Evolutionary conservation across 2,797 vertebrate species (phyloP).

Genomic region (Pagetopsis macropterus): DNA sequence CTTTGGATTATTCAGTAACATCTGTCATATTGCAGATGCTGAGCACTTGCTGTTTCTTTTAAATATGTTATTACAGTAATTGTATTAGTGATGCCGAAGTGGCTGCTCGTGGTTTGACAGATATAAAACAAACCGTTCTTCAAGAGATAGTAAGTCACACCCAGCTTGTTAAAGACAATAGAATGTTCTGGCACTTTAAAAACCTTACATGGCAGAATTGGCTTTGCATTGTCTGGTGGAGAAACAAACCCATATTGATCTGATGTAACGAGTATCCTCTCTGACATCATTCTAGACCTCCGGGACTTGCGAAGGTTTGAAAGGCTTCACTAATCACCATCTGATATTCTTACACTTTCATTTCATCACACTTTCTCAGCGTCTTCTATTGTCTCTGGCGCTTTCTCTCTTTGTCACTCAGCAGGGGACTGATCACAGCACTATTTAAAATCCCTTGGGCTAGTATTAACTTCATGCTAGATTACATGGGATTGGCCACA

Average conservation of each 20-base stretch:
- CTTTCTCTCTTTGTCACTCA: background rate
- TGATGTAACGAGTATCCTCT: slow-evolving; percentile 46
- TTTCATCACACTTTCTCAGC: background rate
- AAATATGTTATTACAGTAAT: slow-evolving; percentile 14
- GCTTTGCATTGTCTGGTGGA: slow-evolving; percentile 26
- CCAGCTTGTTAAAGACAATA: background rate
- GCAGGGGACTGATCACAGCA: slow-evolving; percentile 26
- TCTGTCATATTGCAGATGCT: slow-evolving; percentile 41
- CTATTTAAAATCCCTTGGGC: slow-evolving; percentile 21
- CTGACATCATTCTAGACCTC: slow-evolving; percentile 17
- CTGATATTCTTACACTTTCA: slow-evolving; percentile 16
- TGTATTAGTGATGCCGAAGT: background rate
- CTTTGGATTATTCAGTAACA: slow-evolving; percentile 41
- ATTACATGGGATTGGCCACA: slow-evolving; percentile 34
- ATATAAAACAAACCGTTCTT: background rate
- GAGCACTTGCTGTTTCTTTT: slow-evolving; percentile 20
- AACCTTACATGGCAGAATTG: slow-evolving; percentile 8
- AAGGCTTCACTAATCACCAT: slow-evolving; percentile 29
- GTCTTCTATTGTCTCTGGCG: background rate
- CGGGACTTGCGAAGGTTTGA: background rate
- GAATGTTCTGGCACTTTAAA: slow-evolving; percentile 21
- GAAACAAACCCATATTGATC: slow-evolving; percentile 58
- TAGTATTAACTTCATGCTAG: slow-evolving; percentile 8
- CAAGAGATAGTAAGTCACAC: slow-evolving; percentile 2
- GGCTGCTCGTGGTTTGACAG: background rate